Evolutionary conservation across 1,140 invertebrate genomes (phyloP).

Genomic region (Penaeus chinensis): DNA sequence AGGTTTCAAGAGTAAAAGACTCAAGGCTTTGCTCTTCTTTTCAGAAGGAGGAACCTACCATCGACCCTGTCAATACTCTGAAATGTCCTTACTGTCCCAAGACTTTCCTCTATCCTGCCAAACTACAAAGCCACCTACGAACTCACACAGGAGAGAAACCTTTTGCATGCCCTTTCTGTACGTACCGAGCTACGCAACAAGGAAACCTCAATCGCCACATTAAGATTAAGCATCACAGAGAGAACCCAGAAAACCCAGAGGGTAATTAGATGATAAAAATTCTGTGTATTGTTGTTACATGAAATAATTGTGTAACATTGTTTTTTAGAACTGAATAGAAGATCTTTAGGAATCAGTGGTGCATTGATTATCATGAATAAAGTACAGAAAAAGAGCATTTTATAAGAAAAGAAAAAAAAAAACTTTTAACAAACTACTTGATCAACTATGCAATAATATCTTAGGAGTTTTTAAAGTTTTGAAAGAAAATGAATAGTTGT

Average conservation of each 20-base stretch:
- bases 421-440: too few species aligned
- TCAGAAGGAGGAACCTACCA: constrained; percentile 29
- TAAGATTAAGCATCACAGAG: constrained; percentile 39
- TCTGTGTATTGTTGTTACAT: too few species aligned
- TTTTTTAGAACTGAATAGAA: too few species aligned
- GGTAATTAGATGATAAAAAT: too few species aligned
- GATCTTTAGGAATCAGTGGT: too few species aligned
- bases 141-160: constrained; percentile 54
- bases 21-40: background rate
- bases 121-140: constrained; percentile 40
- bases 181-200: constrained; percentile 49
- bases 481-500: too few species aligned
- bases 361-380: too few species aligned
- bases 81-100: constrained; percentile 49
- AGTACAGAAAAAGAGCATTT: too few species aligned
- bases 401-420: too few species aligned
- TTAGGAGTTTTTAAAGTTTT: too few species aligned
- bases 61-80: constrained; percentile 22
- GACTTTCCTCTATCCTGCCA: constrained; percentile 49
- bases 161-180: constrained; percentile 41
- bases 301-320: too few species aligned
- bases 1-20: background rate
- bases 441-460: too few species aligned
- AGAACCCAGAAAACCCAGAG: background rate
- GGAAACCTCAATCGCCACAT: constrained; percentile 52